phyloP scores from a whole-genome alignment of 2,113 vertebrate genomes.

The Chamaetylas fuelleborni region DNA sequence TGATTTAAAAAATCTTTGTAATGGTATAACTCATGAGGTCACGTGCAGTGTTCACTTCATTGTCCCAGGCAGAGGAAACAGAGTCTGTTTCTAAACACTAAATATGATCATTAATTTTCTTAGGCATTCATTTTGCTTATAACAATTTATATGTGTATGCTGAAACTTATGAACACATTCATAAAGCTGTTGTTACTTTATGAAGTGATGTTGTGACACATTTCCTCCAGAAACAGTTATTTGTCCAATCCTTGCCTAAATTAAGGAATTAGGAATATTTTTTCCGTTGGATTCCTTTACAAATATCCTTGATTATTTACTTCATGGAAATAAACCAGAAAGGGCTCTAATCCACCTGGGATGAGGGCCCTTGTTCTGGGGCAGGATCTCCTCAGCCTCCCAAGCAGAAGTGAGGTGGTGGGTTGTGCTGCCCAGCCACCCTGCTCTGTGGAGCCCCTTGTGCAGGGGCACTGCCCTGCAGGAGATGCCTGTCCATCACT shows the following conservation, averaged over 20 bases:
- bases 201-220: background rate
- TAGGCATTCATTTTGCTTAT: background rate
- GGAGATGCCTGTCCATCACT: background rate
- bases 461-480: background rate
- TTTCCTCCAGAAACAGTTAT: background rate
- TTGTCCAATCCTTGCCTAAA: background rate
- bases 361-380: background rate
- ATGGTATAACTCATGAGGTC: background rate
- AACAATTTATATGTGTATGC: background rate
- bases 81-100: background rate
- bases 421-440: background rate
- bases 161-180: background rate
- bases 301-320: background rate
- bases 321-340: background rate
- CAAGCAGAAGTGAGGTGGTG: background rate
- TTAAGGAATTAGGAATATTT: background rate
- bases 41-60: background rate
- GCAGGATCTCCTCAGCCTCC: background rate
- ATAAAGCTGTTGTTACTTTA: background rate
- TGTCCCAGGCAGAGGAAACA: background rate
- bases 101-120: slow-evolving; percentile 30
- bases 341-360: background rate
- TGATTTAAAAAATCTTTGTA: background rate
- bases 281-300: background rate
- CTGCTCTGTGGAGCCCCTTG: rapidly evolving